Evolutionary conservation across 2,113 vertebrate species (phyloP), one percentile per base, ranked within the genome.

Genomic region (Esox niger): DNA sequence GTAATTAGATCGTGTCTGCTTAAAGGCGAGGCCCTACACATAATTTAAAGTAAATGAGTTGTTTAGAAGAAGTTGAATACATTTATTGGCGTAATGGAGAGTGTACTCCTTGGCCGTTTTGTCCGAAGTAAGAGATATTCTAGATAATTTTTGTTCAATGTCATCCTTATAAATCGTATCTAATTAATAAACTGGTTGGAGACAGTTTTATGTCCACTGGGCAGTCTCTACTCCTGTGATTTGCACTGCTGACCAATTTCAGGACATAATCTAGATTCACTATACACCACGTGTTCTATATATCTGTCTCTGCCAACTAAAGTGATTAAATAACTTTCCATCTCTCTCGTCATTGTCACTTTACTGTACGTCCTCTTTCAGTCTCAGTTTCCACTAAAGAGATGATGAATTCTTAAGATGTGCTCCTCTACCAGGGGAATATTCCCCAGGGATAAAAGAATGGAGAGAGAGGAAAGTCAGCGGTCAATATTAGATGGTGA

Each of bases 51-150:
- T 58, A 69, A 74, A 52, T 60, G 38, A 71, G 65, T 4, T 52
- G 49, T 62, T 79, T 76, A 76, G 74, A 74, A 74, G 64, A 52
- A 52, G 17, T 17, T 62, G 68, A 78, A 65, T 55, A 32, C 47
- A 71, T 70, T 69, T 0, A 66, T 29, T 33, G 9, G 52, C 30
- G 30, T 30, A 17, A 56, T 5, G 11, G 4, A 35, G 46, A 31
- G 63, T 27, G 33, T 2, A 17, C 61, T 57, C 35, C 33, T 35
- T 30, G 47, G 26, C 26, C n/a, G n/a, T 20, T n/a, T 6, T 1
- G 23, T 20, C 25, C 27, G 15, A 49, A 21, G n/a, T 21, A 49
- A 20, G 9, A 27, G n/a, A 10, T 43, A 52, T 23, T 57, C 6
- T 62, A 7, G 11, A 29, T 30, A 61, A 1, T 10, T 38, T 33